Percentiles rank a stretch among this genome's conserved stretches.
Conservation (phyloP, 1,140 invertebrate species). For the Metaphire vulgaris region DNA sequence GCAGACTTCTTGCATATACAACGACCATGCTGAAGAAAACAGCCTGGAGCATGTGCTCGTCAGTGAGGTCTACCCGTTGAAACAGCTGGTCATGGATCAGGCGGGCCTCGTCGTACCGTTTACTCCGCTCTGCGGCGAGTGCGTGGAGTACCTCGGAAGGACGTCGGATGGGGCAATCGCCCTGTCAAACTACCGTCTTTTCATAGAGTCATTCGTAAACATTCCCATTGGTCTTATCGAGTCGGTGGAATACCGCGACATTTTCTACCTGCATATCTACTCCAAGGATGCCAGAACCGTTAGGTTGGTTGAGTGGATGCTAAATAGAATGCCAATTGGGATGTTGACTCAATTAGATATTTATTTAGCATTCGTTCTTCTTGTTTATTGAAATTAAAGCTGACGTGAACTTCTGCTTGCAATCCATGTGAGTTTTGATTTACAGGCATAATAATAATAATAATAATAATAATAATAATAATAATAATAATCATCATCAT, state of each 20-base stretch:
- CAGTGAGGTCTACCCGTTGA: conserved; percentile 50
- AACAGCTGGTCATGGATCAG: conserved; percentile 42
- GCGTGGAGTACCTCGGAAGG: conserved; percentile 47
- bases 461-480: too few relatives aligned
- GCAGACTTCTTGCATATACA: background rate
- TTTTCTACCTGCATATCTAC: conserved; percentile 42
- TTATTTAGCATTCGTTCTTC: too few relatives aligned
- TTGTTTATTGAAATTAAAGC: too few relatives aligned
- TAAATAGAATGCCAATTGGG: too few relatives aligned
- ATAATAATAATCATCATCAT: too few relatives aligned
- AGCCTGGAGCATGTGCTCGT: conserved; percentile 46
- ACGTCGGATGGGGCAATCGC: conserved; percentile 67
- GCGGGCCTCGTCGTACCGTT: conserved; percentile 48
- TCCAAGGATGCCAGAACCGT: conserved; percentile 49
- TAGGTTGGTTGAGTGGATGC: too few relatives aligned
- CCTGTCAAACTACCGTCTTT: conserved; percentile 80
- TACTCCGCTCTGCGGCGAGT: conserved; percentile 51
- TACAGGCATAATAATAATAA: too few relatives aligned
- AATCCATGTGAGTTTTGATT: too few relatives aligned
- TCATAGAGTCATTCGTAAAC: conserved; percentile 62
- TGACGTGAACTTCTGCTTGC: too few relatives aligned
- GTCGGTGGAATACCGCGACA: conserved; percentile 59
- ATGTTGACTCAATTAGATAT: too few relatives aligned
- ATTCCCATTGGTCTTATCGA: conserved; percentile 80
- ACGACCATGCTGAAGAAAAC: background rate